Evolutionary conservation across 2,888 invertebrate species (phyloP).

Genomic region (Resseliella maxima): DNA sequence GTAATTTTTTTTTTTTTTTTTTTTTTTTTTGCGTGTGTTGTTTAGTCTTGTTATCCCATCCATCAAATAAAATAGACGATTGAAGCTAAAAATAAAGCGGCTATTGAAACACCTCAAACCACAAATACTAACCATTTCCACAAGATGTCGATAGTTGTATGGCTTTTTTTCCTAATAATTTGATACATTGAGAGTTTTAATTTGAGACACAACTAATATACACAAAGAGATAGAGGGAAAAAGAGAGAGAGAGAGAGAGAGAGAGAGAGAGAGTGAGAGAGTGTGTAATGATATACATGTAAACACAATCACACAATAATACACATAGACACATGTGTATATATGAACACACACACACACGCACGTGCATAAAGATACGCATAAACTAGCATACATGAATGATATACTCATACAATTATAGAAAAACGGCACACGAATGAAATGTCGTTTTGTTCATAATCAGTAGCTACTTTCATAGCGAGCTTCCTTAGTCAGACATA

Average conservation of each 20-base stretch:
- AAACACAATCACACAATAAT: neutral
- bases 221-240: too few relatives aligned
- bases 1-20: neutral
- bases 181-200: too few relatives aligned
- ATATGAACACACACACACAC: neutral
- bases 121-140: neutral
- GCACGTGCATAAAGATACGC: too few relatives aligned
- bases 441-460: slow-evolving; percentile 29
- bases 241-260: too few relatives aligned
- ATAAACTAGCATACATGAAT: too few relatives aligned
- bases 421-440: neutral
- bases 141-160: neutral
- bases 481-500: slow-evolving; percentile 26
- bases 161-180: too few relatives aligned
- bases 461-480: neutral
- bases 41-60: neutral
- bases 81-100: slow-evolving; percentile 20
- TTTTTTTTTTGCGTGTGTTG: too few relatives aligned
- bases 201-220: neutral
- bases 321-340: neutral
- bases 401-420: too few relatives aligned
- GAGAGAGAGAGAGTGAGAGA: too few relatives aligned
- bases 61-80: neutral
- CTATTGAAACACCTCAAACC: neutral
- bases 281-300: neutral